Evolutionary conservation across 2,888 invertebrate species (phyloP), one percentile per base, ranked within the genome.

Genomic region (Blastobasis lacticolella): DNA sequence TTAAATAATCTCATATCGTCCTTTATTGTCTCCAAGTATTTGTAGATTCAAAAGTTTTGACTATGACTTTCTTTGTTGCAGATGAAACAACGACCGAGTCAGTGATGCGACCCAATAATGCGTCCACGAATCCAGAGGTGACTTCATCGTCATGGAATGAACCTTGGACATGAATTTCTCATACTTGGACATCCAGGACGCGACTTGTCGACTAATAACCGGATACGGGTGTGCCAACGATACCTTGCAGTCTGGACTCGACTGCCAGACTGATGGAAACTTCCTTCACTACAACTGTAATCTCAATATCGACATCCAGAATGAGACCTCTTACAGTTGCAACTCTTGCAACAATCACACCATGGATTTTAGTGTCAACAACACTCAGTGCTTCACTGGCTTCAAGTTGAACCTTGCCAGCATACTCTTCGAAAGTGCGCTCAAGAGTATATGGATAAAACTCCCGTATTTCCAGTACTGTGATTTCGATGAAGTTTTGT

Each of bases 261-360:
- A 79, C 54, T 85, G 86, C 49, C 54, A 63, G 9, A 57, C 54
- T 10, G 68, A 73, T 45, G 64, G 64, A 7, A 69, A 75, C 10
- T 85, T 73, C 55, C 23, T 23, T 3, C 23, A 23, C 23, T 23
- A 23, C 23, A 71, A 59, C 50, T 89, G 88, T 49, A 64, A 76
- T 49, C 56, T 88, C 1, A 80, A 87, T 59, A 72, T 84, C 46
- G 87, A 87, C 52, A 64, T 75, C 6, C 86, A 87, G 62, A 88
- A 88, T 81, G 88, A 87, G 61, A 88, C 88, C 1, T 73, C 83
- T 4, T 88, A 88, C 58, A 74, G 64, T 47, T 88, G 88, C 62
- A 58, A 67, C 58, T 57, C 73, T 51, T 88, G 87, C 61, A 57
- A 62, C 55, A 75, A 79, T 57, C 69, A 68, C 56, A 67, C 66